Percentiles rank a stretch among this genome's conserved stretches.
Conservation (phyloP, 2,797 vertebrate species). For the Aeoliscus strigatus region DNA sequence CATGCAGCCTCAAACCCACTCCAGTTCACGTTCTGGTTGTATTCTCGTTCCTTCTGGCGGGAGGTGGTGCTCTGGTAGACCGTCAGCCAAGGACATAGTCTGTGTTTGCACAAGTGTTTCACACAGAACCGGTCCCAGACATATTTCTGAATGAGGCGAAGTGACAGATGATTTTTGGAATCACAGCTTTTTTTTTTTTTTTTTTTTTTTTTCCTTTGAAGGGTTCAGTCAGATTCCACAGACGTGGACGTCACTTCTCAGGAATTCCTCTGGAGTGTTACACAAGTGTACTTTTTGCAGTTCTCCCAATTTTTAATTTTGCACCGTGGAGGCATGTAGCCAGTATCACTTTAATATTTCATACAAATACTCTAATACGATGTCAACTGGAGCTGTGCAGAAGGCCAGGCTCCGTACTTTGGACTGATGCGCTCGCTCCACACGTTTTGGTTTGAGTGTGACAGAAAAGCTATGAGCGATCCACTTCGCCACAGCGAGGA, state of each 20-base stretch:
- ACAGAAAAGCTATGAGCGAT: conserved; percentile 33
- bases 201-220: conserved; percentile 35
- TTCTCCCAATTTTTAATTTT: neutral
- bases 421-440: conserved; percentile 20
- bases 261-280: conserved; percentile 50
- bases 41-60: conserved; percentile 38
- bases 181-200: conserved; percentile 36
- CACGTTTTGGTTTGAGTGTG: conserved; percentile 24
- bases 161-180: conserved; percentile 56
- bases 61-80: conserved; percentile 32
- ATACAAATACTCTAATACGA: neutral
- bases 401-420: conserved; percentile 29
- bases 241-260: conserved; percentile 53
- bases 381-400: neutral
- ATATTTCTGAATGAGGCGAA: conserved; percentile 68
- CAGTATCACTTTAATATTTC: neutral
- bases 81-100: conserved; percentile 53
- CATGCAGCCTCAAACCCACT: conserved; percentile 21
- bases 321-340: neutral
- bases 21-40: conserved; percentile 32
- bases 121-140: conserved; percentile 48
- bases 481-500: conserved; percentile 22
- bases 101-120: conserved; percentile 72
- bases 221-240: conserved; percentile 40
- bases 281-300: conserved; percentile 3